Percentiles rank a stretch among this genome's conserved stretches.
Evolutionary conservation across 1,140 invertebrate genomes (phyloP).

Genomic region (Hetaerina americana): DNA sequence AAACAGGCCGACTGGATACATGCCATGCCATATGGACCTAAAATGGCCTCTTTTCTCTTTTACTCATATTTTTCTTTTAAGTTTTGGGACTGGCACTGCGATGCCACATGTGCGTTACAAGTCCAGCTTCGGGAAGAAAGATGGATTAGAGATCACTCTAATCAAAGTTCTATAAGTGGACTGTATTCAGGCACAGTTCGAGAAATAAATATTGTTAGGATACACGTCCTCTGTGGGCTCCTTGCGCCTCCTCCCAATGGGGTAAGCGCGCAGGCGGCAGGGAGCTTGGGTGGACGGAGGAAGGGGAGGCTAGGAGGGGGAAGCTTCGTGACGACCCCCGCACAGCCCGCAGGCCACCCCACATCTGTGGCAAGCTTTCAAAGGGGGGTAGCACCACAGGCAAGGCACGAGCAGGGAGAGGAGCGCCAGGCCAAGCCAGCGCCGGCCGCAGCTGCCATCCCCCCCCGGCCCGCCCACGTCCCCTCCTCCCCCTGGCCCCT

Average conservation of each 20-base stretch:
- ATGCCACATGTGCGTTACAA: not conserved
- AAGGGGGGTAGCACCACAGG: slow-evolving; percentile 82
- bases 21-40: too few species aligned
- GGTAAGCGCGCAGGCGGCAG: slow-evolving; percentile 14
- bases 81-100: not conserved
- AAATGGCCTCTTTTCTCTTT: too few species aligned
- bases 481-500: slow-evolving; percentile 29
- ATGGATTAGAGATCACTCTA: not conserved
- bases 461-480: slow-evolving; percentile 20
- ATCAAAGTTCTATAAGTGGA: not conserved
- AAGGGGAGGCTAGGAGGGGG: slow-evolving; percentile 17
- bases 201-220: slow-evolving; percentile 7
- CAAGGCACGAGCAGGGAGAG: slow-evolving; percentile 82
- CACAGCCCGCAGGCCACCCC: slow-evolving; percentile 63
- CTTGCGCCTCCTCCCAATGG: slow-evolving; percentile 23
- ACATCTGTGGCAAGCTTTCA: slow-evolving; percentile 70
- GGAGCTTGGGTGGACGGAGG: slow-evolving; percentile 20
- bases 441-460: slow-evolving; percentile 39
- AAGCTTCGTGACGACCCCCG: slow-evolving; percentile 67
- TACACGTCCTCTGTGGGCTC: slow-evolving; percentile 19
- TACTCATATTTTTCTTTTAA: too few species aligned
- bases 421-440: slow-evolving; percentile 72
- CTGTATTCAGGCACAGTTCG: not conserved
- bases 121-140: not conserved
- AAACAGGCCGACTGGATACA: too few species aligned